Evolutionary conservation across 2,113 vertebrate species (phyloP).

Genomic region (Gopherus flavomarginatus): DNA sequence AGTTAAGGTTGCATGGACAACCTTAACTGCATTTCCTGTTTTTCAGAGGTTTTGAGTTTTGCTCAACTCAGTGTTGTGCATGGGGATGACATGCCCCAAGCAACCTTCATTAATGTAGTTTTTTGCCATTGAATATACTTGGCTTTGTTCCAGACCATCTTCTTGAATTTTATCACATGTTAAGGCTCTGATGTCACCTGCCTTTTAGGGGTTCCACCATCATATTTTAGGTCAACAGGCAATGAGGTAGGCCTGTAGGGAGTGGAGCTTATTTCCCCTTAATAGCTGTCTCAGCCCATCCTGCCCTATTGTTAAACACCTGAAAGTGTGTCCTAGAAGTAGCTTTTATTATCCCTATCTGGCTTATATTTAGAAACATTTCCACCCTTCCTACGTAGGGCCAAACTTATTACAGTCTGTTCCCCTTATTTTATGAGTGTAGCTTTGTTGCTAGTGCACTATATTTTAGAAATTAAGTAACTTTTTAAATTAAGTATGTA

Average conservation of each 20-base stretch:
- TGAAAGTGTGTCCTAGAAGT: background rate
- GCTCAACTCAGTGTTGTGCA: no score
- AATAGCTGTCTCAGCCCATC: background rate
- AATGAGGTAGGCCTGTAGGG: background rate
- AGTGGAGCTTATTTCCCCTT: accelerated
- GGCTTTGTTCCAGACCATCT: background rate
- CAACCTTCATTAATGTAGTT: background rate
- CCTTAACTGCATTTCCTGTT: no score
- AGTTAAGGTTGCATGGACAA: no score
- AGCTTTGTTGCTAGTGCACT: background rate
- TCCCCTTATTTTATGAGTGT: accelerated
- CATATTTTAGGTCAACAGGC: accelerated
- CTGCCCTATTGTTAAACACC: background rate
- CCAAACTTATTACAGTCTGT: accelerated
- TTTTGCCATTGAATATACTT: background rate
- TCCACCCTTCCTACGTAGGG: background rate
- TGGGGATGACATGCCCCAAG: no score
- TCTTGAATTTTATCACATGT: background rate
- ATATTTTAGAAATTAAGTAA: background rate
- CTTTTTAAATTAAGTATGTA: background rate
- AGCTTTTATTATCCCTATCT: background rate
- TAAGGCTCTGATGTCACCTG: background rate
- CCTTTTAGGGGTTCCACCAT: background rate
- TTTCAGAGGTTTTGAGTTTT: no score
- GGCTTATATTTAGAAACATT: background rate